Evolutionary conservation across 2,113 vertebrate genomes (phyloP).

Genomic region (Phasianus colchicus): DNA sequence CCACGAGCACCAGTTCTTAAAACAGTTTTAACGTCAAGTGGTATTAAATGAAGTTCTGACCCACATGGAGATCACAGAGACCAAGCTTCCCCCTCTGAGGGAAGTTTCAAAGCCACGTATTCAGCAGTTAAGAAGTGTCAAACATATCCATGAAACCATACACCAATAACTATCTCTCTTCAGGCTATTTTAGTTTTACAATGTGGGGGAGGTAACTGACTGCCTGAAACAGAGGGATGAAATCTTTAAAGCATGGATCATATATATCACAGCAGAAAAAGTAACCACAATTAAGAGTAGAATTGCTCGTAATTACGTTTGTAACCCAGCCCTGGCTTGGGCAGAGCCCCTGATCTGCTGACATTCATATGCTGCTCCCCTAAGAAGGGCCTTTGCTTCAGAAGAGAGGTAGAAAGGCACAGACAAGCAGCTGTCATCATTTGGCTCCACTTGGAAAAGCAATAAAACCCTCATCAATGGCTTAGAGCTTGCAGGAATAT

Average conservation of each 20-base stretch:
- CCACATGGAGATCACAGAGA: constrained; percentile 8
- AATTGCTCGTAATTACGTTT: not conserved
- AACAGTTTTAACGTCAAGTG: constrained; percentile 28
- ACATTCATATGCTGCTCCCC: not conserved
- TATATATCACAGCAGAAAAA: not conserved
- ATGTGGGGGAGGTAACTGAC: not conserved
- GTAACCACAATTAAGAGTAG: not conserved
- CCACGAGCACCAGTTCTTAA: constrained; percentile 18
- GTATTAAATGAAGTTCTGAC: constrained; percentile 40
- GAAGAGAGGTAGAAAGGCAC: not conserved
- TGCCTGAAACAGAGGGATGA: not conserved
- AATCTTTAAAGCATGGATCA: not conserved
- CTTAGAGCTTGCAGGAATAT: not conserved
- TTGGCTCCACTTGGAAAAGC: not conserved
- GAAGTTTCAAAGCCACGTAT: constrained; percentile 7
- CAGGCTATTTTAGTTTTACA: not conserved
- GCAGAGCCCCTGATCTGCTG: not conserved
- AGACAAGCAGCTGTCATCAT: not conserved
- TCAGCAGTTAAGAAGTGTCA: constrained; percentile 6
- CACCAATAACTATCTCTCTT: not conserved
- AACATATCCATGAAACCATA: not conserved
- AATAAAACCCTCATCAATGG: not conserved
- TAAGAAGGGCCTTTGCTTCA: not conserved
- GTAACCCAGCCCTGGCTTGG: not conserved
- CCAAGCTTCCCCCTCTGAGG: not conserved